Evolutionary conservation across 2,113 vertebrate genomes (phyloP), one percentile per base, ranked within the genome.

Genomic region (Ardeotis arabs): DNA sequence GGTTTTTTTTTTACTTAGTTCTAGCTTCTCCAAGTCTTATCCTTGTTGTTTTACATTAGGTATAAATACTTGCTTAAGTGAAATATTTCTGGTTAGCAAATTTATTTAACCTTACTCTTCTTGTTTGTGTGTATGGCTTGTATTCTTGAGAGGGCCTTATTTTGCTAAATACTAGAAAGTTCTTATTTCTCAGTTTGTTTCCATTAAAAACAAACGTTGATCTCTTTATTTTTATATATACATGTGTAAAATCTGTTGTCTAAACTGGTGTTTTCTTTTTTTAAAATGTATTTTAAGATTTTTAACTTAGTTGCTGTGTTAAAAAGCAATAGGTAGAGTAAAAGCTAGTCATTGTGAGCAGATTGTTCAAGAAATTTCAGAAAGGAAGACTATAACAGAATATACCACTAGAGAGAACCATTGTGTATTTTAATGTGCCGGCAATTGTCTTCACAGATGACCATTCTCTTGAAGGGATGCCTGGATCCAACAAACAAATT

Each of bases 401-500:
- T 45, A 17, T 41, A 52, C 63, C 53, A 73, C 39, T 91, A 83
- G 76, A 84, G 84, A 84, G 89, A 49, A 56, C 58, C 80, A 92
- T 84, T 96, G 70, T 91, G 55, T 75, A 52, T 18, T 16, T 94
- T 98, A 96, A 97, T 60, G n/a, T 97, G 80, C 72, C 62, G 92
- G 69, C 90, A 60, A 89, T 91, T 96, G 20, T 96, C 92, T 98
- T 92, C 93, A 50, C 98, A 99, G 99, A 98, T 94, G 98, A 99
- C 44, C 97, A 97, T 70, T 98, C 94, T 11, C 97, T 97, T 69
- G 98, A 98, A 52, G 98, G 97, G 41, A 95, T 98, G 70, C 66
- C 94, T 95, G 99, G 99, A 82, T 97, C 99, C 96, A 99, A 98
- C 96, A 99, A 99, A 93, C 99, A 99, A 98, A 99, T 99, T 97